Base-by-base conservation (phyloP, 1,140 invertebrate genomes). In the Doryteuthis pealeii region DNA sequence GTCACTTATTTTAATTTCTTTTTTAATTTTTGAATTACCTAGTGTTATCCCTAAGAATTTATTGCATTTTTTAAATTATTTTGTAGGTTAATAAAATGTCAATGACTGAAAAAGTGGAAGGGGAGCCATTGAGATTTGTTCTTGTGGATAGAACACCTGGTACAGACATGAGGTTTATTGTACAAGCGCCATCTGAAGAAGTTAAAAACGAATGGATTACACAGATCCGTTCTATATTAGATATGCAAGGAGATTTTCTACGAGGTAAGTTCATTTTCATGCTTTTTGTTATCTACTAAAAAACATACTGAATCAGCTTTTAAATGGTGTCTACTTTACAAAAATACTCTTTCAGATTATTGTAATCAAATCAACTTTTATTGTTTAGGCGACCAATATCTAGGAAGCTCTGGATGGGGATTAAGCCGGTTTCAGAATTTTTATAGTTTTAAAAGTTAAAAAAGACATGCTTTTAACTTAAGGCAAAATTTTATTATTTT, bases 11-110 rank as follows among this genome's bases (percentile, higher is more conserved):
- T 40, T 40, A 40, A 40, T 40, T 40, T 40, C 10, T 40, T 5
- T 40, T 40, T 10, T 5, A 40, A 40, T 3, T 40, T 40, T 3
- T 40, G 35, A 40, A 40, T 40, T 40, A 40, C 10, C 35, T 40
- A 5, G 35, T 5, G 10, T 40, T 40, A 40, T 40, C 10, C 35
- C 35, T 40, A 10, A n/a, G n/a, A n/a, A 3, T 40, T 40, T 40
- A 40, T 40, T 40, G 35, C 35, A 5, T 40, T 40, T 40, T 10
- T 40, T 3, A 40, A 40, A 68, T 32, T 26, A 28, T 12, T 66
- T 74, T 82, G 74, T 83, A 97, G 96, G 93, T 97, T 73, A 98
- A 99, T 87, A 98, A 98, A 89, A 95, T 99, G 95, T 91, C 91
- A 72, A 87, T 97, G 80, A 91, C 74, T 65, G 83, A 87, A 78